Base-by-base conservation (phyloP, 2,797 vertebrate genomes). In the Gymnodraco acuticeps region DNA sequence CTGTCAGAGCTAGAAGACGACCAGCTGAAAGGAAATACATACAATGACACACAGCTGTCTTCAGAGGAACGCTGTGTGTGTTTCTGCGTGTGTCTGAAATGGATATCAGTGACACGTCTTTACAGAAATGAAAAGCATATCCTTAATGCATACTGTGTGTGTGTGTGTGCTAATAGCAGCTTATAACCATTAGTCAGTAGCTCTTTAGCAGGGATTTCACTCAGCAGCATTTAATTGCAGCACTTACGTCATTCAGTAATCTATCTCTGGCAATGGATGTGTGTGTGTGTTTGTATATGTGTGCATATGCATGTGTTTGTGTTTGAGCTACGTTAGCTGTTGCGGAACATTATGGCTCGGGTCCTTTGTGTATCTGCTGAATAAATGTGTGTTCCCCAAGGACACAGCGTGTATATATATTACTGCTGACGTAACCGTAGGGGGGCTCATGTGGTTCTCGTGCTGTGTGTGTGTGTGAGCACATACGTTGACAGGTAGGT, bases 41-140 rank as follows among this genome's bases (percentile, higher is more conserved):
- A 52, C 85, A 61, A 43, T 81, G 84, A 81, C 87, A 82, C 79
- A 71, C 89, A 88, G 88, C 88, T 89, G 92, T 84, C 87, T 77
- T 19, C 23, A 38, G 63, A 73, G 77, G 78, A 67, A 45, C 38
- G 14, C 33, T 51, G 27, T 15, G 27, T 27, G 77, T 79, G 52
- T 38, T 6, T 27, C 43, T 38, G 48, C 13, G 31, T 60, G 33
- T 51, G 4, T 70, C 74, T 79, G 68, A 62, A 45, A 66, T 53
- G 67, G 53, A 67, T 83, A 33, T 75, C 48, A 16, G n/a, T n/a
- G 10, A 67, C 33, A 9, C 20, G 42, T 81, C 42, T 38, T 73
- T 45, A 23, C 33, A 46, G 20, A 33, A 43, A 55, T 45, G 11
- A 51, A 64, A 61, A 62, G 58, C 10, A 67, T 51, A 58, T 60